These are phyloP conservation scores for Dryocosmus kuriphilus DNA, from an alignment of 2,888 invertebrate genomes.

Conservation along the genomic window DNA sequence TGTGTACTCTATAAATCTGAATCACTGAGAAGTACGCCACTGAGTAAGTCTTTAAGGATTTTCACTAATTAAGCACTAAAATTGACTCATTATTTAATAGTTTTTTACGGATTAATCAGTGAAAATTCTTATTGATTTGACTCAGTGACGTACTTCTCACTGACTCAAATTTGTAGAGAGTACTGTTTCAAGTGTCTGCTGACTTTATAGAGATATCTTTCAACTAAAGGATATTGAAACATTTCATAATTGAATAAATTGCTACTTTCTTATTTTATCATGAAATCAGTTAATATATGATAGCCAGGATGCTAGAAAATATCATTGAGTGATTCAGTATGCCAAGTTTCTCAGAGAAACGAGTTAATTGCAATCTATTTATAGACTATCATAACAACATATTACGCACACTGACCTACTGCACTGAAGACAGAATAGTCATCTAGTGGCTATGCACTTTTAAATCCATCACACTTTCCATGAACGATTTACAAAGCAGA, in stretches of 20 bases:
- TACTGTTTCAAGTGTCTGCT: not conserved
- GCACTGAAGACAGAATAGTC: constrained; percentile 8
- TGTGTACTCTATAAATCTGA: too few species aligned
- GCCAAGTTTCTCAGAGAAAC: constrained; percentile 8
- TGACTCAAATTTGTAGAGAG: too few species aligned
- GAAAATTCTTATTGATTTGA: too few species aligned
- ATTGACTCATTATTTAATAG: too few species aligned
- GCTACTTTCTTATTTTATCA: constrained; percentile 6
- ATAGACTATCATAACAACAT: constrained; percentile 26
- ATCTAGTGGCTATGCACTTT: constrained; percentile 10
- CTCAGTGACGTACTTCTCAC: too few species aligned
- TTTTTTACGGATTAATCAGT: too few species aligned
- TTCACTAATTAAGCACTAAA: too few species aligned
- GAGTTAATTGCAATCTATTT: constrained; percentile 29
- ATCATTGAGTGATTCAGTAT: constrained; percentile 19
- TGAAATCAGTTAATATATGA: not conserved
- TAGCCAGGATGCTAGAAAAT: not conserved
- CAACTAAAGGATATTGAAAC: not conserved
- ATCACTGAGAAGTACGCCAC: too few species aligned
- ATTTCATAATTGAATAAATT: not conserved
- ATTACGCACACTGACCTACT: constrained; percentile 32
- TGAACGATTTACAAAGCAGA: constrained; percentile 13
- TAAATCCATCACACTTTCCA: constrained; percentile 16
- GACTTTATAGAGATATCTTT: not conserved
- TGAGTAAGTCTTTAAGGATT: too few species aligned